Percentiles rank a stretch among this genome's conserved stretches.
These are phyloP conservation scores for Caenorhabditis macrosperma DNA, from an alignment of 2,888 invertebrate genomes.

Conservation along the genomic window DNA sequence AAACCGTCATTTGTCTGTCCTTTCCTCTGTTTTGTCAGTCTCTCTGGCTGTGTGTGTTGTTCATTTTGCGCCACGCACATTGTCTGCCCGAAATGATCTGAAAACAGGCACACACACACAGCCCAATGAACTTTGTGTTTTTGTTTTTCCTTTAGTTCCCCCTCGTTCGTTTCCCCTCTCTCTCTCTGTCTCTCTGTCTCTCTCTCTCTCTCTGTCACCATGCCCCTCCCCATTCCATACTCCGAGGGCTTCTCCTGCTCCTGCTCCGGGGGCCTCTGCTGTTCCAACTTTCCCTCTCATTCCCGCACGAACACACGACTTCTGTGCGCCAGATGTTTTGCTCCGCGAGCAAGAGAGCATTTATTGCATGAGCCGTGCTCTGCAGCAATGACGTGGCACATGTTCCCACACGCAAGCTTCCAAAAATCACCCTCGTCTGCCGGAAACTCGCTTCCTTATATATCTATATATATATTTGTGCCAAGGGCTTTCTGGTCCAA, in stretches of 20 bases:
- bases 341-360: background rate
- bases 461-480: no score
- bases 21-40: slow-evolving; percentile 13
- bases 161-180: slow-evolving; percentile 15
- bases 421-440: background rate
- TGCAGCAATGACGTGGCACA: background rate
- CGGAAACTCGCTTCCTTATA: background rate
- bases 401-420: background rate
- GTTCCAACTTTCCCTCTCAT: background rate
- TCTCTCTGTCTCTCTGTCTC: slow-evolving; percentile 2
- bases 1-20: slow-evolving; percentile 7
- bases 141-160: slow-evolving; percentile 26
- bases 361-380: background rate
- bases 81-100: slow-evolving; percentile 41
- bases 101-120: slow-evolving; percentile 24
- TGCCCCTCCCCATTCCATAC: background rate
- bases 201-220: background rate
- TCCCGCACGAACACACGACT: background rate
- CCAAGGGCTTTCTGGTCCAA: background rate
- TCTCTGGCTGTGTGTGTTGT: slow-evolving; percentile 32
- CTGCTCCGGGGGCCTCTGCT: background rate
- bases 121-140: slow-evolving; percentile 49
- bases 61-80: slow-evolving; percentile 12
- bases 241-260: slow-evolving; percentile 1
- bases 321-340: background rate